Evolutionary conservation across 35 echinoderm and acorn worm genomes (phyloP).

Genomic region (Chiridota heheva): DNA sequence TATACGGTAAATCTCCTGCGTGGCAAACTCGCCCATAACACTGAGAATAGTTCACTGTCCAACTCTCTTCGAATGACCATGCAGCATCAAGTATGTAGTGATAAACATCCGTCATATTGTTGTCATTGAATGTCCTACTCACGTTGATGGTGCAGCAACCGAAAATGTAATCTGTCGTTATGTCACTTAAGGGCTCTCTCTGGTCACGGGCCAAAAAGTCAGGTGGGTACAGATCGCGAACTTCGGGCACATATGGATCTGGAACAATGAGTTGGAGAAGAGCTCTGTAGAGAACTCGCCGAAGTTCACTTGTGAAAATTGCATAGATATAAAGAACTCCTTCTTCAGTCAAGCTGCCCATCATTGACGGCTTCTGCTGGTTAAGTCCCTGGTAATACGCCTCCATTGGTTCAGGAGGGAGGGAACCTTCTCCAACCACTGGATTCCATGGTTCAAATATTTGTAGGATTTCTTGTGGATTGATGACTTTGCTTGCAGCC

Average conservation of each 20-base stretch:
- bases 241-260: neutral
- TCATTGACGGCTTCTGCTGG: slow-evolving; percentile 54
- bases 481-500: slow-evolving; percentile 22
- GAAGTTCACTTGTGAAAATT: slow-evolving; percentile 7
- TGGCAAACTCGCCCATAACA: slow-evolving; percentile 48
- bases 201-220: slow-evolving; percentile 8
- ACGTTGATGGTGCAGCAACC: slow-evolving; percentile 28
- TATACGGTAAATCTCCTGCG: slow-evolving; percentile 43
- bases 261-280: slow-evolving; percentile 8
- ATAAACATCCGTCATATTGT: slow-evolving; percentile 16
- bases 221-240: slow-evolving; percentile 26
- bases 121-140: slow-evolving; percentile 1
- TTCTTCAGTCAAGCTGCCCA: slow-evolving; percentile 45
- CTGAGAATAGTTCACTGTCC: slow-evolving; percentile 4
- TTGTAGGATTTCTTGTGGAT: slow-evolving; percentile 42
- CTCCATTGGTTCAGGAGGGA: slow-evolving; percentile 31
- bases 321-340: slow-evolving; percentile 32
- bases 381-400: slow-evolving; percentile 32
- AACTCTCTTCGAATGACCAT: slow-evolving; percentile 39
- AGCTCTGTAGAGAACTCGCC: neutral
- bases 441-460: slow-evolving; percentile 64
- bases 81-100: slow-evolving; percentile 48
- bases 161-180: slow-evolving; percentile 41
- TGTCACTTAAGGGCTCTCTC: slow-evolving; percentile 26
- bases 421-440: slow-evolving; percentile 21